These are phyloP conservation scores for Platanista minor DNA, from an alignment of 2,113 vertebrate species.

Conservation along the genomic window DNA sequence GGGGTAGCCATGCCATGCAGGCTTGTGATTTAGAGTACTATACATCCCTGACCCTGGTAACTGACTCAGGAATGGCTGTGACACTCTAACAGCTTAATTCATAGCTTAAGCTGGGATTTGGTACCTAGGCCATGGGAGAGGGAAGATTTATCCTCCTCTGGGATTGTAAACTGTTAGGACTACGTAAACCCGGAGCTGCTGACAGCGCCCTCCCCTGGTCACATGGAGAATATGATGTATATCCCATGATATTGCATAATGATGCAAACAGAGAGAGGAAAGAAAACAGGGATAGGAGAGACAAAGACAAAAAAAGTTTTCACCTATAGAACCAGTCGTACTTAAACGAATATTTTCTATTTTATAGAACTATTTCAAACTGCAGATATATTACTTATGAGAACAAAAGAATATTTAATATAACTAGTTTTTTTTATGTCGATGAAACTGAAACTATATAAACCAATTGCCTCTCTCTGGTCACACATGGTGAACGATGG, in stretches of 20 bases:
- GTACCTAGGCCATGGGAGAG: background rate
- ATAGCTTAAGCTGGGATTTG: background rate
- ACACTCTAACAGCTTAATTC: background rate
- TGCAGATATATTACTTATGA: background rate
- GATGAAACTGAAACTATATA: background rate
- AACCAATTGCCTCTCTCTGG: background rate
- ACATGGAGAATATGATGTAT: background rate
- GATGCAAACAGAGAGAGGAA: background rate
- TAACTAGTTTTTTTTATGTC: background rate
- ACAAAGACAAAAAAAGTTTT: background rate
- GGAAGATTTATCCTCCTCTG: background rate
- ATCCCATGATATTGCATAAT: background rate
- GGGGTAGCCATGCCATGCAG: background rate
- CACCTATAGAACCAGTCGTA: background rate
- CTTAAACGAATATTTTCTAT: background rate
- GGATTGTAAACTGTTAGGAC: background rate
- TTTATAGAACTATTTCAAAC: background rate
- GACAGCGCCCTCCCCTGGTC: fast-evolving
- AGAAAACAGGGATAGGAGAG: background rate
- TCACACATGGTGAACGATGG: background rate
- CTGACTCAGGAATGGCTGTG: background rate
- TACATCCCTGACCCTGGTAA: background rate
- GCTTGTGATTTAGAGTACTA: background rate
- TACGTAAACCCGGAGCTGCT: background rate
- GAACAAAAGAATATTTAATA: background rate